phyloP scores from a whole-genome alignment of 2,888 invertebrate species.

The Ametastegia equiseti region DNA sequence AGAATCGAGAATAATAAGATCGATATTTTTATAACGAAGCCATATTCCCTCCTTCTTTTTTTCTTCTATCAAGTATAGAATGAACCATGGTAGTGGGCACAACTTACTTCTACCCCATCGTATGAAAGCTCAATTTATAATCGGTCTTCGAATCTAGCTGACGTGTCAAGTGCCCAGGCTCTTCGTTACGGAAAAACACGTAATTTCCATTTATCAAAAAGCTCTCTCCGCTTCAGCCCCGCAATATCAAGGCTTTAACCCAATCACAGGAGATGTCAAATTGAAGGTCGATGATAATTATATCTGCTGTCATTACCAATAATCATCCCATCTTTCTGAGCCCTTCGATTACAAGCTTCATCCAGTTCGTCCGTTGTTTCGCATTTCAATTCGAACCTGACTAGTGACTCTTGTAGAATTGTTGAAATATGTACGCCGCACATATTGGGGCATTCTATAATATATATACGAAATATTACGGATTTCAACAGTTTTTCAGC shows the following conservation, averaged over 20 bases:
- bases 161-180: background rate
- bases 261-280: background rate
- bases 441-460: no score
- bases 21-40: background rate
- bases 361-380: no score
- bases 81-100: background rate
- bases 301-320: background rate
- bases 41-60: no score
- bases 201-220: background rate
- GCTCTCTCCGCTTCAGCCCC: background rate
- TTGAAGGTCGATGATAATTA: background rate
- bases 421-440: no score
- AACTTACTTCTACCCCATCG: background rate
- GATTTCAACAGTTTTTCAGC: no score
- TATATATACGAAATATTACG: no score
- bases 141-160: background rate
- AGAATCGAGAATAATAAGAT: background rate
- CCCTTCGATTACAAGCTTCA: no score
- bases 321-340: no score
- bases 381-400: background rate
- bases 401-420: no score
- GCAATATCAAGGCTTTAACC: background rate
- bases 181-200: background rate
- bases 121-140: background rate
- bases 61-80: background rate